Base-by-base conservation (phyloP, 1,140 invertebrate species). In the Drosophila pectinifera region DNA sequence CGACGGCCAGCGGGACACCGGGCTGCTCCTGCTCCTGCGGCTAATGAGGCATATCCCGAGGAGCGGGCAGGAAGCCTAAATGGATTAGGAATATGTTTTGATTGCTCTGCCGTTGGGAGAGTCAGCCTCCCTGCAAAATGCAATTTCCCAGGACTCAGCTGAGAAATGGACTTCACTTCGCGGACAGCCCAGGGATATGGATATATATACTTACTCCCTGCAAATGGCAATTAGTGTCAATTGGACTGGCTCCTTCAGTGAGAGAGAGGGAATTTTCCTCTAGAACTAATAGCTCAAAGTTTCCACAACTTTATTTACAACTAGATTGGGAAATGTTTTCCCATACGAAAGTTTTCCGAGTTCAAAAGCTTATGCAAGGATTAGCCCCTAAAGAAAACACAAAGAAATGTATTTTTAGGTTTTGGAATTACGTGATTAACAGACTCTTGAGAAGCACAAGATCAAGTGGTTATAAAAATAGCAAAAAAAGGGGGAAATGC, bases 81-180 rank as follows among this genome's bases (percentile, higher is more conserved):
- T 67, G 49, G 83, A 80, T 88, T 89, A 88, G 63, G 54, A 83
- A 89, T 80, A 88, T 77, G 72, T 73, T 88, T 76, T 67, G 70
- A 86, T 82, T 86, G 76, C 45, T 49, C 42, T 14, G 28, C 31
- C 24, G 13, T 42, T 20, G 22, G 28, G 20, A 11, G n/a, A 53
- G 7, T 28, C 28, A n/a, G 42, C 20, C 45, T 28, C 5, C 11
- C 48, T 46, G 31, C 42, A 31, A 70, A 83, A 84, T 73, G 76
- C 31, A 80, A 84, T 84, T 84, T 76, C 18, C 13, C 58, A 7
- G 14, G 39, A 6, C 57, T 59, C 38, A 42, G 38, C 31, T 48
- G 39, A 41, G 73, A 85, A 86, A 69, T 86, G 70, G 46, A 76
- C 62, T 79, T 65, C 55, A 54, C 39, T 45, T 57, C 39, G 64